A percentile compares a stretch with the other conserved stretches of the same genome.
These are phyloP conservation scores for Eumerus sabulonum DNA, from an alignment of 2,888 invertebrate genomes.

Conservation along the genomic window DNA sequence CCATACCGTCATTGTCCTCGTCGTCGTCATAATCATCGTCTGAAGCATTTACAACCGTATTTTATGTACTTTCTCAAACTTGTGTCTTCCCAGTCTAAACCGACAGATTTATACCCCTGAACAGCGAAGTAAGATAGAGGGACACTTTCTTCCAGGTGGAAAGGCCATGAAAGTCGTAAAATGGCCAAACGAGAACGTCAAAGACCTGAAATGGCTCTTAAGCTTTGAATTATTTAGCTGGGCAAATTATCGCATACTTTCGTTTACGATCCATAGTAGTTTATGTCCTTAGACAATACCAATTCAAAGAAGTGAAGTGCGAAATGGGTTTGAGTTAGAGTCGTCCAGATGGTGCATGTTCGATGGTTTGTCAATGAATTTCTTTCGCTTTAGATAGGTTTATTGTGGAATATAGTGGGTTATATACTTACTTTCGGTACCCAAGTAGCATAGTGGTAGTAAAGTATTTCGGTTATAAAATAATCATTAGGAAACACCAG, in stretches of 20 bases:
- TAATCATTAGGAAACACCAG: too few relatives aligned
- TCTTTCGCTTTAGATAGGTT: slow-evolving; percentile 42
- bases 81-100: background rate
- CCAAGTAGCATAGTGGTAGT: too few relatives aligned
- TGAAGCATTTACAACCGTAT: slow-evolving; percentile 14
- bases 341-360: slow-evolving; percentile 53
- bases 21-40: slow-evolving; percentile 18
- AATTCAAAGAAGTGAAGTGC: slow-evolving; percentile 1
- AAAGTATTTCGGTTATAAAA: too few relatives aligned
- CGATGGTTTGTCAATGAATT: background rate
- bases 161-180: slow-evolving; percentile 38
- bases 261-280: slow-evolving; percentile 61
- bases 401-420: slow-evolving; percentile 51
- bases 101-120: slow-evolving; percentile 34
- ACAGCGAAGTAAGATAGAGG: background rate
- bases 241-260: slow-evolving; percentile 61
- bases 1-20: slow-evolving; percentile 10
- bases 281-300: slow-evolving; percentile 43
- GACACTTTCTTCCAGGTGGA: background rate
- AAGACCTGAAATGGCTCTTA: slow-evolving; percentile 47
- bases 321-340: slow-evolving; percentile 2
- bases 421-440: slow-evolving; percentile 55
- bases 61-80: slow-evolving; percentile 28
- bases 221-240: slow-evolving; percentile 62
- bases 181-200: slow-evolving; percentile 42